Evolutionary conservation across 2,888 invertebrate species (phyloP), one percentile per base, ranked within the genome.

Genomic region (Netelia inedita): DNA sequence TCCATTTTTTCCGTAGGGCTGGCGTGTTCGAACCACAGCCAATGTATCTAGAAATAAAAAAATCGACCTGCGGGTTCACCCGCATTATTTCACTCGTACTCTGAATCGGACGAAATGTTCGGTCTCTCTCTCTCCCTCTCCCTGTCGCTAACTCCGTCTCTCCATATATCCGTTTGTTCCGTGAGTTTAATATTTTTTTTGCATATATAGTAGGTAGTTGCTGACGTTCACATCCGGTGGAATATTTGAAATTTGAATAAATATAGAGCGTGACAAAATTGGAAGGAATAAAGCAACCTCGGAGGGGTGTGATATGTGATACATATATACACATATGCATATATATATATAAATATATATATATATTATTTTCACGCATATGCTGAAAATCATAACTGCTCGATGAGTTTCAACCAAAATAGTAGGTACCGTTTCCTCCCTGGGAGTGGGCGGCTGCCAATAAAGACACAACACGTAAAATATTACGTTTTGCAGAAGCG

Each of bases 161-260:
- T 53, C 6, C 53, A n/a, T 53, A 53, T n/a, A 53, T 53, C 5
- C 28, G 28, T 28, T 28, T 53, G 16, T 53, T n/a, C 16, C 53
- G 53, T 53, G 16, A n/a, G 14, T 53, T 16, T 16, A 16, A 53
- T 53, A 53, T 16, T 11, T 53, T 53, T 53, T 53, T 53, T 53
- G n/a, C 53, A 53, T 53, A 53, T 11, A 53, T 53, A 53, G 53
- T 53, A 53, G 53, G 14, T 53, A 16, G 53, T 53, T 53, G 53
- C 53, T 11, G 16, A 53, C 14, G 53, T 53, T 16, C 53, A 53
- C 53, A 53, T 53, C 53, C 53, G 53, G n/a, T 10, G 53, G 53
- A 53, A 53, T 53, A 53, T 53, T 50, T 53, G 14, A 53, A 14
- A 53, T 16, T 53, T 53, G 53, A 53, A 53, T 53, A 53, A 53